Evolutionary conservation across 2,888 invertebrate genomes (phyloP), one percentile per base, ranked within the genome.

Genomic region (Coelopa pilipes): DNA sequence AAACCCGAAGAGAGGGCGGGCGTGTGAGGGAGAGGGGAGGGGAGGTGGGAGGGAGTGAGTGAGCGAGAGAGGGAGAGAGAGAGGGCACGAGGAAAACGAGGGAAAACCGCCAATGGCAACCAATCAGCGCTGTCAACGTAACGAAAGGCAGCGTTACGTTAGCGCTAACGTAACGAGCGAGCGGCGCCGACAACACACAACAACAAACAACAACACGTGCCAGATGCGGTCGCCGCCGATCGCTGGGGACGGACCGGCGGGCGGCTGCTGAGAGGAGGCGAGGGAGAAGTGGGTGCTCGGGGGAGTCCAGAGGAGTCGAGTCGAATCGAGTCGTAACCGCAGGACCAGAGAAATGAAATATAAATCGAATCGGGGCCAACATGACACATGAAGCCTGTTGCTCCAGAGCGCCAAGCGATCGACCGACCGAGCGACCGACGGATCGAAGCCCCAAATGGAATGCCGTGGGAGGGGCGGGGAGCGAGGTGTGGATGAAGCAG

Each of bases 81-180:
- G 34, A 34, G 7, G 34, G 34, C 34, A 34, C 7, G 4, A 34
- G 34, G 34, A 34, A 34, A 34, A 34, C 34, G 34, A 34, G 34
- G 2, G 34, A 34, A 34, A 45, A 60, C 13, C 67, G 69, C 69
- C 74, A 65, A 74, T 74, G 55, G 71, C 71, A 65, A 71, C 50
- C 71, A 71, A 71, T 71, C 71, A 71, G n/a, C 55, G 71, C 63
- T 71, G 71, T 71, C 71, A 65, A 55, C 71, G 65, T 65, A 65
- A 63, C 63, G 47, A 59, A 70, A n/a, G 47, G 49, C 45, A 9
- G 21, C 21, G 67, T 24, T 53, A 66, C 67, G 67, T 62, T 49
- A 66, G 21, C 12, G 49, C 19, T 63, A 47, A 53, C 53, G 55
- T 45, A 46, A 63, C 5, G 65, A 24, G 24, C 24, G 60, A 62